Evolutionary conservation across 2,113 vertebrate genomes (phyloP), one percentile per base, ranked within the genome.

Genomic region (Neogobius melanostomus): DNA sequence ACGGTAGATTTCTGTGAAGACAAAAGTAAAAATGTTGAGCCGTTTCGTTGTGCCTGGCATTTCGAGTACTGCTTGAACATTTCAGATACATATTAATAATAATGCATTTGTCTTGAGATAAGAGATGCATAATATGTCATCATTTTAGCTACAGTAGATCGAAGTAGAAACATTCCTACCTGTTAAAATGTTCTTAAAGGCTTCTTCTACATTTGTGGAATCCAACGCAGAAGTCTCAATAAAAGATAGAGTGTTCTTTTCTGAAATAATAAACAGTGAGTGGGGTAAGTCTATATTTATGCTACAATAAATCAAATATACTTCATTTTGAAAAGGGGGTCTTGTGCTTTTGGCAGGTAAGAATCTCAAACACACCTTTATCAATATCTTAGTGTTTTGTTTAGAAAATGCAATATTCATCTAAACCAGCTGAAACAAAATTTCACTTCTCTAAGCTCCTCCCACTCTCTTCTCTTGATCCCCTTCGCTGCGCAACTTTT

Each of bases 101-200:
- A 53, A 53, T 53, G 16, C 2, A 53, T 17, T 10, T 53, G n/a
- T 36, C 28, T 36, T 53, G 8, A 17, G 52, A 17, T 10, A 53
- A 17, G n/a, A 17, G 52, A 53, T 17, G n/a, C n/a, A 8, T 21
- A 17, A 5, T 21, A 57, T 53, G n/a, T 53, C 0, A 42, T 12
- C 8, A 45, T 8, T 1, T 3, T 12, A 1, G 8, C 2, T 12
- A 11, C 42, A 1, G 21, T 21, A 21, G 21, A 21, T 21, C 21
- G 21, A 11, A 5, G 0, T 8, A 7, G 14, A 65, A 45, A 1
- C 28, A 3, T 46, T 54, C 77, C 44, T 68, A 99, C 97, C 97
- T 95, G 97, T 94, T 75, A 99, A 94, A 80, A 99, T 98, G 88
- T 96, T 98, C 92, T 98, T 98, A 90, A 99, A 99, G 1, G 97